Conservation (phyloP, 2,113 vertebrate species). For the Aplodontia rufa region DNA sequence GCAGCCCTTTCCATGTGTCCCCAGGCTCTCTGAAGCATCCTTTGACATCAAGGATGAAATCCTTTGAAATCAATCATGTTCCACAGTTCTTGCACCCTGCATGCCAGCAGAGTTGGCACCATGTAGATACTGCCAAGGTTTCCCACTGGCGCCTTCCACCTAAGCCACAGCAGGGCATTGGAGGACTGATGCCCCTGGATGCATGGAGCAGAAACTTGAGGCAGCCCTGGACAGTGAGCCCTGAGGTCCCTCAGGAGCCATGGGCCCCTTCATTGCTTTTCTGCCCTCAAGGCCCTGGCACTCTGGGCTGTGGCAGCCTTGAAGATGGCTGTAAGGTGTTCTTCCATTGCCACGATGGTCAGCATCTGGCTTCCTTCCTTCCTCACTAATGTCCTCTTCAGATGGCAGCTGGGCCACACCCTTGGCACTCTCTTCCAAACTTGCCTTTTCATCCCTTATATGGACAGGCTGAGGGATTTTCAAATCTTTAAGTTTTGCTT, state of each 20-base stretch:
- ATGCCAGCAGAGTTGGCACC: background rate
- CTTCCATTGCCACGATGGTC: background rate
- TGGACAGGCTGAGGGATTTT: background rate
- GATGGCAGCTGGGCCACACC: background rate
- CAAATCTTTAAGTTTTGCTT: background rate
- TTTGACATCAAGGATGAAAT: background rate
- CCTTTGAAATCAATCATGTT: background rate
- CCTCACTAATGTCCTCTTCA: background rate
- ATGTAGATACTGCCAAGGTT: background rate
- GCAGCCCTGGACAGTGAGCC: background rate
- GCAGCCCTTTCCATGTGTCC: background rate
- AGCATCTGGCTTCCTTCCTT: background rate
- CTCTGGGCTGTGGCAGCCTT: background rate
- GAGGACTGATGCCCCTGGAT: background rate
- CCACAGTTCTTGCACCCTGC: background rate
- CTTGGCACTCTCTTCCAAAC: background rate
- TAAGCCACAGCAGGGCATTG: background rate
- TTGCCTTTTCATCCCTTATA: background rate
- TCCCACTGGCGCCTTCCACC: background rate
- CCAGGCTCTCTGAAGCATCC: background rate
- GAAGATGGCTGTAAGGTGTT: background rate
- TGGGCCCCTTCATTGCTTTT: background rate
- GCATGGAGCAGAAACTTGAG: background rate
- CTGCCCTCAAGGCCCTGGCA: background rate
- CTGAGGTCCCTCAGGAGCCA: background rate